Evolutionary conservation across 2,888 invertebrate genomes (phyloP).

Genomic region (Seladonia tumulorum): DNA sequence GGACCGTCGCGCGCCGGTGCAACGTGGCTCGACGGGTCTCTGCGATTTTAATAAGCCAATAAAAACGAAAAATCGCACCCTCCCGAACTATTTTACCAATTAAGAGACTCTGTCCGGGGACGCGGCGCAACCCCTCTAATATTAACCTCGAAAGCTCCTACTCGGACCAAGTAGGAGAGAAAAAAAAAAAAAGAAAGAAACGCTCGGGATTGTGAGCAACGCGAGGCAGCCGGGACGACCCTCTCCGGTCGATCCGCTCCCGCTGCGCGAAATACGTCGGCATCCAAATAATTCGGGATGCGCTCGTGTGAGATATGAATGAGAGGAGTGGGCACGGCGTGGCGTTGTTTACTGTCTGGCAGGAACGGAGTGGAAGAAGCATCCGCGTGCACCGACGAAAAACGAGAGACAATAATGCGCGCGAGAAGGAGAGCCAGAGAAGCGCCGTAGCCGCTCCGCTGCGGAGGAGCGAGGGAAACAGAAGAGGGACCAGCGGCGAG

Average conservation of each 20-base stretch:
- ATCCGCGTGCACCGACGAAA: conserved; percentile 69
- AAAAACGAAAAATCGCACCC: conserved; percentile 1
- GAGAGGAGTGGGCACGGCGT: conserved; percentile 71
- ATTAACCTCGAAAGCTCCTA: background rate
- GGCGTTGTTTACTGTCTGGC: conserved; percentile 81
- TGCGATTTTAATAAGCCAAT: background rate
- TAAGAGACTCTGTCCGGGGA: background rate
- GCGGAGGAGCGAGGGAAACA: conserved; percentile 22
- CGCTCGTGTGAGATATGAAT: conserved; percentile 75
- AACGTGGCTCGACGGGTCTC: background rate
- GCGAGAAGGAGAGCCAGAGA: conserved; percentile 20
- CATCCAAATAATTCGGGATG: conserved; percentile 73
- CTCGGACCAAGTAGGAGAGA: background rate
- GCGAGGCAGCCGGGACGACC: conserved; percentile 22
- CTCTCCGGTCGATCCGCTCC: conserved; percentile 32
- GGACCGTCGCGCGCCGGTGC: background rate
- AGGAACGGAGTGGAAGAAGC: conserved; percentile 69
- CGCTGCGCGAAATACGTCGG: conserved; percentile 58
- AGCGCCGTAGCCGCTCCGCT: conserved; percentile 9
- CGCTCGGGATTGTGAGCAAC: conserved; percentile 37
- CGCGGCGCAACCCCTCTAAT: background rate
- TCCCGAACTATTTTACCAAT: conserved; percentile 4
- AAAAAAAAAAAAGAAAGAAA: conserved; percentile 7
- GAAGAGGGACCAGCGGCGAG: conserved; percentile 11
- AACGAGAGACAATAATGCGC: conserved; percentile 45